Conservation (phyloP, 2,797 vertebrate genomes). For the Sarcoramphus papa region DNA sequence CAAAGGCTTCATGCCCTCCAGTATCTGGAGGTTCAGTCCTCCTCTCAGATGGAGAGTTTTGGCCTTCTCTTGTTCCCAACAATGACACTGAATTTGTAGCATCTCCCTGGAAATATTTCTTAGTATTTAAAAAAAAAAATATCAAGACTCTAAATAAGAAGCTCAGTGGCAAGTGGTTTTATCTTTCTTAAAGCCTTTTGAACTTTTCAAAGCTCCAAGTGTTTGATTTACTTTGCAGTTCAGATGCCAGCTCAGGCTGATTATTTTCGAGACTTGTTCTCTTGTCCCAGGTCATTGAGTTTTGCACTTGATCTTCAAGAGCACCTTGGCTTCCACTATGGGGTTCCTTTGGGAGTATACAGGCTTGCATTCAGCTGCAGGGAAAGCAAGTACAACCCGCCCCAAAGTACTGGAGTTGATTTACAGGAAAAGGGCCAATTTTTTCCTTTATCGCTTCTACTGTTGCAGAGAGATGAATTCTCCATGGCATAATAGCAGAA, state of each 20-base stretch:
- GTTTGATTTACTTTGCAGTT: neutral
- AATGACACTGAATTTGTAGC: neutral
- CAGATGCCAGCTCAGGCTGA: neutral
- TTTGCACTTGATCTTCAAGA: conserved; percentile 8
- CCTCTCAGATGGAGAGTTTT: neutral
- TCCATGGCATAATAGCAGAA: conserved; percentile 32
- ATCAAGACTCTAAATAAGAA: neutral
- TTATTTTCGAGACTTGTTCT: neutral
- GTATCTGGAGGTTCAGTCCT: neutral
- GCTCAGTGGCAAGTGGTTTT: neutral
- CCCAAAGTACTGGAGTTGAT: neutral
- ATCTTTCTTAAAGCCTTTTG: neutral
- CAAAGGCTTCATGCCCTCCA: neutral
- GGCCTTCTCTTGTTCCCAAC: neutral
- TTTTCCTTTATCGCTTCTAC: conserved; percentile 12
- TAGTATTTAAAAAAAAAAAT: neutral
- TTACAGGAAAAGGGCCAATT: conserved; percentile 37
- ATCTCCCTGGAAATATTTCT: neutral
- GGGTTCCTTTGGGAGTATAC: neutral
- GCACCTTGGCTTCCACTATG: neutral
- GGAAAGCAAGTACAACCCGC: neutral
- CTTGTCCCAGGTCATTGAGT: neutral
- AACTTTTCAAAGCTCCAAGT: neutral
- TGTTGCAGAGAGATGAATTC: conserved; percentile 50
- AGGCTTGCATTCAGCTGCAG: neutral